Evolutionary conservation across 1,140 invertebrate genomes (phyloP).

Genomic region (Bombus terrestris): DNA sequence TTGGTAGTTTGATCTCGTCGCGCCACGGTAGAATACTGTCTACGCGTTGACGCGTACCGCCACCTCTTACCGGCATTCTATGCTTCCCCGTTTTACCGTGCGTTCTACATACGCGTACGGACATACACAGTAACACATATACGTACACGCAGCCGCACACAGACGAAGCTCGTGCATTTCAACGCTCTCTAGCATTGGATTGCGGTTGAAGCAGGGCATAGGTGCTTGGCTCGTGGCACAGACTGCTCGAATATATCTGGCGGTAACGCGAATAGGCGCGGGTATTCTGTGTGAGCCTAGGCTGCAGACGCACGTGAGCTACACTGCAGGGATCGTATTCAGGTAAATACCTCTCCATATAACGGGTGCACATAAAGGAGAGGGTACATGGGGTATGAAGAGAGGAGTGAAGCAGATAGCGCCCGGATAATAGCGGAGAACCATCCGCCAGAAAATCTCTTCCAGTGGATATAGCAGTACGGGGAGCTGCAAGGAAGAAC

Average conservation of each 20-base stretch:
- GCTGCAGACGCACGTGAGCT: constrained; percentile 39
- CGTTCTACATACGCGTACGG: neutral
- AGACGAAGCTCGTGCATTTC: constrained; percentile 1
- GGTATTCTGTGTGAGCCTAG: neutral
- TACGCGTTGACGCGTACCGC: constrained; percentile 2
- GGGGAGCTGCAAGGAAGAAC: neutral
- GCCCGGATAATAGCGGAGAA: constrained; percentile 66
- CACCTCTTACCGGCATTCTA: neutral
- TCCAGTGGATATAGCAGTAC: constrained; percentile 64
- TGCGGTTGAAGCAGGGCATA: constrained; percentile 55
- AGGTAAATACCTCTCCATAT: constrained; percentile 64
- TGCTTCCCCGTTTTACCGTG: too few species aligned
- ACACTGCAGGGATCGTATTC: constrained; percentile 58
- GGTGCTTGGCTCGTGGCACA: constrained; percentile 26
- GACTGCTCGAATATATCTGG: constrained; percentile 46
- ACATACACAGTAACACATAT: neutral
- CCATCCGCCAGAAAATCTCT: constrained; percentile 71
- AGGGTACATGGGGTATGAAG: constrained; percentile 55
- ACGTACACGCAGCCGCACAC: neutral
- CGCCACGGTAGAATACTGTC: neutral
- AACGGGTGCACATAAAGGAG: constrained; percentile 66
- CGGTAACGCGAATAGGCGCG: constrained; percentile 37
- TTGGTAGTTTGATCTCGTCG: neutral
- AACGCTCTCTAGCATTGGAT: constrained; percentile 50
- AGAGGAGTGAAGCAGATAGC: constrained; percentile 51